Evolutionary conservation across 2,113 vertebrate species (phyloP), one percentile per base, ranked within the genome.

Genomic region (Mus spicilegus): DNA sequence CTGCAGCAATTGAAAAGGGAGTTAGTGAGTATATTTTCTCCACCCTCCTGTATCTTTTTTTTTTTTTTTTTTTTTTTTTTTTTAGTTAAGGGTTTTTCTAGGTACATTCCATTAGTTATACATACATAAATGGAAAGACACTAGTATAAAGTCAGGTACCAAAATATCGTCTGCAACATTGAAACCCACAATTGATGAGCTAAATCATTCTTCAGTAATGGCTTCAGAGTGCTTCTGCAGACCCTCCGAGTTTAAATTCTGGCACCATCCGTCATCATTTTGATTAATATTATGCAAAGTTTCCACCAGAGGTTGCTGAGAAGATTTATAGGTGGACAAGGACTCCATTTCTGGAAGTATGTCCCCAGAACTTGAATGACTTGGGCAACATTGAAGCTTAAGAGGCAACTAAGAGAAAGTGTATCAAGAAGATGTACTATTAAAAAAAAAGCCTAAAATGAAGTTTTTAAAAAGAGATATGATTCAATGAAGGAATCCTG

Each of bases 61-160:
- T 51, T 51, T 51, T 54, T 54, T 20, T 58, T 42, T 42, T 96
- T 49, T 91, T 39, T 96, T 49, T 91, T 39, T 42, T 42, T 96
- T 49, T 91, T 39, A 89, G 6, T 87, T 33, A 93, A 89, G 24
- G 28, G 30, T 0, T 96, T 33, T 67, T 30, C 39, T 75, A 78
- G 54, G 82, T 94, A 20, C 28, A 54, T 84, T 84, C 10, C 73
- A 70, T 93, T 49, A 63, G 46, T 72, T 92, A 16, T 39, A 65
- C 9, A 24, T 87, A 54, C 12, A 14, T 70, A 89, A 63, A 76
- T 78, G 13, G 30, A 36, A 89, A 96, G 92, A n/a, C 69, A 13
- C 9, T 76, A 86, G 16, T 78, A 69, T 49, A 86, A 90, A 96
- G 73, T 89, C 87, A 78, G 16, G 54, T 49, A 49, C 17, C 17